phyloP scores from a whole-genome alignment of 2,113 vertebrate species.

The Chelonoidis abingdonii region DNA sequence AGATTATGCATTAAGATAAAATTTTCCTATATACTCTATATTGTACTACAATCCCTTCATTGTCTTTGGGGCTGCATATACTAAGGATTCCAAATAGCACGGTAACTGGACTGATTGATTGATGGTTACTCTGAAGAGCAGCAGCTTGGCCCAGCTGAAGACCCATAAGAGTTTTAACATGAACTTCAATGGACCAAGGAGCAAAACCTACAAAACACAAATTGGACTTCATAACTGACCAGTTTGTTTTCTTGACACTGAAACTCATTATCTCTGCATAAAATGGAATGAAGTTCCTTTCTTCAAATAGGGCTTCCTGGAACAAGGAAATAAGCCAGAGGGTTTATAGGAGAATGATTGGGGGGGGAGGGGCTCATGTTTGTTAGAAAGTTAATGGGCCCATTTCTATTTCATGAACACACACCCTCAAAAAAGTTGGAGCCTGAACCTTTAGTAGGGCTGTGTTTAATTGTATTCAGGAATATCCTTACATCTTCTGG shows the following conservation, averaged over 20 bases:
- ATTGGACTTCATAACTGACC: background rate
- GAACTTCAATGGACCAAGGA: background rate
- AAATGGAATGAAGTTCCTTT: background rate
- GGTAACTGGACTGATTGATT: background rate
- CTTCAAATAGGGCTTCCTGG: background rate
- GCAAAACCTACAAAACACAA: background rate
- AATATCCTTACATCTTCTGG: background rate
- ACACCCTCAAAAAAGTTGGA: background rate
- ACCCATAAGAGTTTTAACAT: background rate
- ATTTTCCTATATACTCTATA: background rate
- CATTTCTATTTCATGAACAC: conserved; percentile 16
- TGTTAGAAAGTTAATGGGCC: background rate
- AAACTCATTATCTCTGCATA: background rate
- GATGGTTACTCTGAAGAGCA: background rate
- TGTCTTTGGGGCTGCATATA: background rate
- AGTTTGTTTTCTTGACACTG: background rate
- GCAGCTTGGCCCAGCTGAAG: background rate
- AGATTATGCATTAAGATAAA: background rate
- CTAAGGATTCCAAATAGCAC: background rate
- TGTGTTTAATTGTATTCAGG: conserved; percentile 33
- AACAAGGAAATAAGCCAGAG: background rate
- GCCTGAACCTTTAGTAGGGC: conserved; percentile 16
- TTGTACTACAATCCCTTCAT: background rate
- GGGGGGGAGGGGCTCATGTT: background rate
- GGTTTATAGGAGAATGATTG: background rate